Evolutionary conservation across 2,888 invertebrate species (phyloP).

Genomic region (Ichneumoninae sp.): DNA sequence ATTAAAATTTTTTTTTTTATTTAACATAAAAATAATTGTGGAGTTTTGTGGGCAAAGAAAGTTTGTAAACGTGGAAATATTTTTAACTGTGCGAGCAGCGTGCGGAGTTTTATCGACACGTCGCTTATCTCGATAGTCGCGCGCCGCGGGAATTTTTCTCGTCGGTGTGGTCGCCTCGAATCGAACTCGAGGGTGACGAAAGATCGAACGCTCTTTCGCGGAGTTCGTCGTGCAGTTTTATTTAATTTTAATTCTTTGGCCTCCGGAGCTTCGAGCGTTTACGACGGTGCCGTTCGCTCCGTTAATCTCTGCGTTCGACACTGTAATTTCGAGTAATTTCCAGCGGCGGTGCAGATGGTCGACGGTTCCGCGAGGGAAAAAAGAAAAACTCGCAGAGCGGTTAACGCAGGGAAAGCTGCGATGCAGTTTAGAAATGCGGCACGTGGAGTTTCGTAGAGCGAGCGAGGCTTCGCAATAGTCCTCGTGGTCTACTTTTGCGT

Average conservation of each 20-base stretch:
- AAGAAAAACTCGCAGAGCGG: conserved; percentile 23
- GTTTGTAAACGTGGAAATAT: no score
- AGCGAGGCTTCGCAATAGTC: conserved; percentile 42
- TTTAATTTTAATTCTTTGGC: not conserved
- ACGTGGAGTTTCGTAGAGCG: conserved; percentile 28
- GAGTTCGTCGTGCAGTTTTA: not conserved
- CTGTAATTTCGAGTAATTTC: conserved; percentile 8
- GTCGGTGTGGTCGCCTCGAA: not conserved
- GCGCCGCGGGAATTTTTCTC: not conserved
- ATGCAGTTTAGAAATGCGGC: conserved; percentile 59
- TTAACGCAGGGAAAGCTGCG: conserved; percentile 59
- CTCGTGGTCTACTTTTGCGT: conserved; percentile 51
- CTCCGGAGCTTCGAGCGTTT: not conserved
- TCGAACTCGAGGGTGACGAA: not conserved
- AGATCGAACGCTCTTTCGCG: not conserved
- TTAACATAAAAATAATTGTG: no score
- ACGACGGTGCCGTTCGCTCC: not conserved
- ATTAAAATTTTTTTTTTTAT: no score
- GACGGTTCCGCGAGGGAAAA: not conserved
- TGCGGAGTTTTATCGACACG: not conserved
- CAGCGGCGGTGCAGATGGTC: not conserved
- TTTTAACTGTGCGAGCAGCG: not conserved
- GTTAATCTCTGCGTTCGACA: not conserved
- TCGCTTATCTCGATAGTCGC: not conserved
- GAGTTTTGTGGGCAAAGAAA: no score